A percentile compares a stretch with the other conserved stretches of the same genome.
phyloP scores from a whole-genome alignment of 2,113 vertebrate species.

The Bubo blakistoni region DNA sequence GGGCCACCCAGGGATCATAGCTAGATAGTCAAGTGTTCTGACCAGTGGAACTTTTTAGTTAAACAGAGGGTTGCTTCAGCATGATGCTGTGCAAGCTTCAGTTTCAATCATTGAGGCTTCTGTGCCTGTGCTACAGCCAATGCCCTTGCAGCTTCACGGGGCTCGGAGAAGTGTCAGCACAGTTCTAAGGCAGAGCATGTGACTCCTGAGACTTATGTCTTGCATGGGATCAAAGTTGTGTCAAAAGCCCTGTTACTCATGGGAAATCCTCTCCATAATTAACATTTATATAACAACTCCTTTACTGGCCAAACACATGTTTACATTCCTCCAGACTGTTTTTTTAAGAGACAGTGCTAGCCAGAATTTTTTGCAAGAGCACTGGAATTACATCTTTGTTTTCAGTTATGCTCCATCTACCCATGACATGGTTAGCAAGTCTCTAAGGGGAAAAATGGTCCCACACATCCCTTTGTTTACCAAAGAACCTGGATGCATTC shows the following conservation, averaged over 20 bases:
- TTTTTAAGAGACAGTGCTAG: background rate
- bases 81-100: background rate
- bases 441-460: background rate
- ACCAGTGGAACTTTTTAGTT: background rate
- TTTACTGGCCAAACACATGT: conserved; percentile 24
- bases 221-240: conserved; percentile 19
- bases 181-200: background rate
- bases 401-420: background rate
- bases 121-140: background rate
- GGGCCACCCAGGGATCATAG: background rate
- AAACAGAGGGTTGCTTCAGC: background rate
- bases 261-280: conserved; percentile 41
- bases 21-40: background rate
- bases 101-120: background rate
- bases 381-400: conserved; percentile 1
- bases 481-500: background rate
- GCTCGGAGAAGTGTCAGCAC: background rate
- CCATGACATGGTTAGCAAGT: background rate
- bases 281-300: background rate
- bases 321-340: conserved; percentile 29
- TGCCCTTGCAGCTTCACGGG: background rate
- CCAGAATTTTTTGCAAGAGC: conserved; percentile 39
- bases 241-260: background rate
- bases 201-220: background rate
- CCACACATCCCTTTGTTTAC: background rate